Percentiles rank a stretch among this genome's conserved stretches.
phyloP scores from a whole-genome alignment of 2,888 invertebrate genomes.

The Odontocolon sp. region DNA sequence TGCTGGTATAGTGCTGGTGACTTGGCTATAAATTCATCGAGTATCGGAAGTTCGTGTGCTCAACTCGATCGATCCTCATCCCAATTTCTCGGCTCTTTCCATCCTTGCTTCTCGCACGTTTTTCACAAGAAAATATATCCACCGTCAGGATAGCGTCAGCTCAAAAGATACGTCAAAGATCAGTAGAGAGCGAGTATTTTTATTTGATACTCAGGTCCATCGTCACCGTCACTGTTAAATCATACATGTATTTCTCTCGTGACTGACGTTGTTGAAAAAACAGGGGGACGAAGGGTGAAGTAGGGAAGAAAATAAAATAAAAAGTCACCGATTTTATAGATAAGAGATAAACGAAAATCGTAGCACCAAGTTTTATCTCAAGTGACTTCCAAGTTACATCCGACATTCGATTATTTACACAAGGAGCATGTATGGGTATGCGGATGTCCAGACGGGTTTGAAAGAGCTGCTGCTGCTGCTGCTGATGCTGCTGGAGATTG shows the following conservation, averaged over 20 bases:
- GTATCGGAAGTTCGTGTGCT: conserved; percentile 32
- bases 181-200: not conserved
- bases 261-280: not conserved
- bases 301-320: too few species aligned
- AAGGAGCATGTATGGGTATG: conserved; percentile 37
- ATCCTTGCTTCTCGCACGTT: conserved; percentile 2
- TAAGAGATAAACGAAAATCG: not conserved
- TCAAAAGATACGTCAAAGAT: not conserved
- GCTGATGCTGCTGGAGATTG: not conserved
- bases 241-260: not conserved
- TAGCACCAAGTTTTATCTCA: conserved; percentile 5
- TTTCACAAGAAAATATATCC: conserved; percentile 36
- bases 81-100: conserved; percentile 9
- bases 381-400: not conserved
- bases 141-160: not conserved
- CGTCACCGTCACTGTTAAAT: not conserved
- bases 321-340: not conserved
- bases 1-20: not conserved
- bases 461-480: conserved; percentile 14
- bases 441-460: conserved; percentile 26
- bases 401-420: conserved; percentile 44
- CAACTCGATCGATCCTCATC: conserved; percentile 37
- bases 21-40: conserved; percentile 48
- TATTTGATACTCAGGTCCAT: not conserved
- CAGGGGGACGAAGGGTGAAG: too few species aligned